Evolutionary conservation across 2,113 vertebrate genomes (phyloP), one percentile per base, ranked within the genome.

Genomic region (Grantiella picta): DNA sequence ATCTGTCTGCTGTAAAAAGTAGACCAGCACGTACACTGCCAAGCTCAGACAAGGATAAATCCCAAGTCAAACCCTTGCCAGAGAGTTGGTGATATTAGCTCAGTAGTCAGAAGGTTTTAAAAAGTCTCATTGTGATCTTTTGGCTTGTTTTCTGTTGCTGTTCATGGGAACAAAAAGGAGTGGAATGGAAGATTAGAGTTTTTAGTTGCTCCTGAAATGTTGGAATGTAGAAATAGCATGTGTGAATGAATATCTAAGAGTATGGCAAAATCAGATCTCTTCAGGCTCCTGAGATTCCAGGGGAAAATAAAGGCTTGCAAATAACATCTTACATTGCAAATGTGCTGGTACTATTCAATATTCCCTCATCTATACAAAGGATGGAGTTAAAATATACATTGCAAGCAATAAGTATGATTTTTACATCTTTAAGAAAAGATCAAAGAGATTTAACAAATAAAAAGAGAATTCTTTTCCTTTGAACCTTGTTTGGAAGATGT

Each of bases 1-100:
- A 29, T 47, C 59, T 87, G 40, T 61, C 88, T 88, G 71, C 66
- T 83, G 1, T 59, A 78, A 81, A 54, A 80, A 72, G 38, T 18
- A 81, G 80, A 54, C 18, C 36, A 83, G 80, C 54, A 75, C 2
- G 2, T 44, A 78, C 27, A 21, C 44, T 83, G 80, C 80, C 71
- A 70, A 57, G 50, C n/a, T 85, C 57, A 90, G 82, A 70, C 71
- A 77, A 82, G 82, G 79, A 73, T 50, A 94, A 90, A 92, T 88
- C 82, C 68, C 3, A 1, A 95, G 82, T 77, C 59, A 92, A 83
- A 66, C 7, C n/a, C 63, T 73, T 72, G n/a, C 75, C 79, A 92
- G 73, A 78, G 38, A 87, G 61, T 65, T 87, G 0, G 1, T 82
- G 82, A 89, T 91, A 87, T 44, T 60, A 78, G 49, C 38, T 95